A percentile compares a stretch with the other conserved stretches of the same genome.
These are phyloP conservation scores for Drosophila arawakana DNA, from an alignment of 1,140 invertebrate genomes.

Conservation along the genomic window DNA sequence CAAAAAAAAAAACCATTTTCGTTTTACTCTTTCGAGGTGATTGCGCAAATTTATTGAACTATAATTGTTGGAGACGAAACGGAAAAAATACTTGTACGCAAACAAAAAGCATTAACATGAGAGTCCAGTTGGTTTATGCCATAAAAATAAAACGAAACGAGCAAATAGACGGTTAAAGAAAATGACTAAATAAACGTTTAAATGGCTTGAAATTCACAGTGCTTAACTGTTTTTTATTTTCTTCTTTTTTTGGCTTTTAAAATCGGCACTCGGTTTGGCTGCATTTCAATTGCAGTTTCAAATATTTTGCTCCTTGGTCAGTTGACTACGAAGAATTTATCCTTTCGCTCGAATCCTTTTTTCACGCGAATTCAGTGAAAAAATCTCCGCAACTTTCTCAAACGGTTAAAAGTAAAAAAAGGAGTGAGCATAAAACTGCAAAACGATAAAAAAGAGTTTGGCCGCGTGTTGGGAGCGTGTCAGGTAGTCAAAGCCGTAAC, in stretches of 20 bases:
- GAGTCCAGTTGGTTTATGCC: constrained; percentile 19
- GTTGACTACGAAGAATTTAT: constrained; percentile 26
- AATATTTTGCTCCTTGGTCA: constrained; percentile 22
- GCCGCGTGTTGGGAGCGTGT: constrained; percentile 57
- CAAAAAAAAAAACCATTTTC: constrained; percentile 25
- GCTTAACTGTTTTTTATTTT: neutral
- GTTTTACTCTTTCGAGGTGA: constrained; percentile 29
- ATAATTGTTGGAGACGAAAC: constrained; percentile 29
- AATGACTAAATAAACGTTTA: constrained; percentile 42
- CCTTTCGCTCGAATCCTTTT: constrained; percentile 37
- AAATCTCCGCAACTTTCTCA: neutral
- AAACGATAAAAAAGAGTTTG: constrained; percentile 48
- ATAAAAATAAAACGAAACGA: constrained; percentile 52
- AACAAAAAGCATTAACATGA: constrained; percentile 13
- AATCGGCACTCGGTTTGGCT: constrained; percentile 4
- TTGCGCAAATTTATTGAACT: constrained; percentile 48
- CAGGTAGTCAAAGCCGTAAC: constrained; percentile 45
- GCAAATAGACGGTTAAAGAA: constrained; percentile 36
- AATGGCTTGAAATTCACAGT: constrained; percentile 29
- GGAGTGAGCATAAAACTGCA: constrained; percentile 25
- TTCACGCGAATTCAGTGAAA: constrained; percentile 14
- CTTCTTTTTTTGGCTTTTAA: neutral
- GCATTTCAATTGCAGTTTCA: constrained; percentile 46
- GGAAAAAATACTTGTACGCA: constrained; percentile 4
- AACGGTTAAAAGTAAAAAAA: neutral